phyloP scores from a whole-genome alignment of 2,888 invertebrate species.

The Didymodactylos carnosus region DNA sequence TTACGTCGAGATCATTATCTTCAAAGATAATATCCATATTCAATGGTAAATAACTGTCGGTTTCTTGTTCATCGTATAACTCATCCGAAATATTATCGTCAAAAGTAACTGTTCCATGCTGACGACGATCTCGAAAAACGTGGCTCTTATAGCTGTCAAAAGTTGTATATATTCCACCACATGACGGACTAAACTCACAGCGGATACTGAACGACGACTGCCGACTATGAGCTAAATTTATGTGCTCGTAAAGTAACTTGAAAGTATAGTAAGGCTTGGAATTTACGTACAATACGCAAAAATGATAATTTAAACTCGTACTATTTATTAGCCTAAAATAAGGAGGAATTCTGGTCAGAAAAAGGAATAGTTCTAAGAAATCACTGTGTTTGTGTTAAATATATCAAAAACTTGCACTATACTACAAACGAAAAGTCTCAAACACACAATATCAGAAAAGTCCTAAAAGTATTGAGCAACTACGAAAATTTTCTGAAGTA shows the following conservation, averaged over 20 bases:
- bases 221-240: background rate
- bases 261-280: background rate
- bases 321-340: no score
- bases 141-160: background rate
- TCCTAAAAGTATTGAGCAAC: no score
- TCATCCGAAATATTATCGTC: background rate
- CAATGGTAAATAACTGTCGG: background rate
- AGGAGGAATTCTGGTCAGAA: no score
- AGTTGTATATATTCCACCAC: background rate
- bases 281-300: background rate
- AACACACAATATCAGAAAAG: no score
- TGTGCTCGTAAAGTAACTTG: background rate
- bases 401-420: no score
- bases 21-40: no score
- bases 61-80: no score
- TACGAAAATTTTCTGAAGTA: no score
- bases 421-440: no score
- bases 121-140: background rate
- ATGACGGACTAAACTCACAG: background rate
- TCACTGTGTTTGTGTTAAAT: no score
- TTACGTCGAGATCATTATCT: background rate
- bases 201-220: background rate
- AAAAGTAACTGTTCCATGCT: background rate
- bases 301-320: background rate
- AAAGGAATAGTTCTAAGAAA: no score